A percentile compares a stretch with the other conserved stretches of the same genome.
Evolutionary conservation across 2,113 vertebrate genomes (phyloP).

Genomic region (Poecilia latipinna): DNA sequence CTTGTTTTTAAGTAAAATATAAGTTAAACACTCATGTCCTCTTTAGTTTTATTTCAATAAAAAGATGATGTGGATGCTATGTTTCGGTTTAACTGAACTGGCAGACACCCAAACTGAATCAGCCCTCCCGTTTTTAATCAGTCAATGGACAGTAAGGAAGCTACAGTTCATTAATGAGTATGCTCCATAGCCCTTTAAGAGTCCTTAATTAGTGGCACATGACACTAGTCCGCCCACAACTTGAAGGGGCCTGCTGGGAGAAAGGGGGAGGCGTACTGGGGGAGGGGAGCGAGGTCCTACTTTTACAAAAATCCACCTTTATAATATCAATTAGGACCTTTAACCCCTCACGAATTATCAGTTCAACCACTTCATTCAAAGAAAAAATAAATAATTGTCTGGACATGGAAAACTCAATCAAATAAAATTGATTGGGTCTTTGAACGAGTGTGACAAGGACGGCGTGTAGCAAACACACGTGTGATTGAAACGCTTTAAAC

Average conservation of each 20-base stretch:
- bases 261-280: constrained; percentile 21
- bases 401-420: constrained; percentile 56
- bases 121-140: constrained; percentile 26
- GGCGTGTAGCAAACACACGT: constrained; percentile 70
- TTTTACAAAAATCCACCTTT: constrained; percentile 10
- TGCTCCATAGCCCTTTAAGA: constrained; percentile 69
- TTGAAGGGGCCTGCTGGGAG: constrained; percentile 50
- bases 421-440: constrained; percentile 72
- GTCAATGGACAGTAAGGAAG: constrained; percentile 68
- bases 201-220: constrained; percentile 79
- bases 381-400: constrained; percentile 67
- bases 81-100: constrained; percentile 21
- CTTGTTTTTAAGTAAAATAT: background rate
- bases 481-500: constrained; percentile 78
- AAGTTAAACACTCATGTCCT: background rate
- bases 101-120: constrained; percentile 39
- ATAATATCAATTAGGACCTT: constrained; percentile 4
- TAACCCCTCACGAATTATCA: constrained; percentile 33
- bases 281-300: constrained; percentile 34
- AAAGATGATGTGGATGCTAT: background rate
- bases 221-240: constrained; percentile 50
- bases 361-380: constrained; percentile 25
- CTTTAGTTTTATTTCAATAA: background rate
- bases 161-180: constrained; percentile 78
- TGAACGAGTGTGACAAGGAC: constrained; percentile 57